A percentile compares a stretch with the other conserved stretches of the same genome.
Evolutionary conservation across 2,113 vertebrate genomes (phyloP).

Genomic region (Sprattus sprattus): DNA sequence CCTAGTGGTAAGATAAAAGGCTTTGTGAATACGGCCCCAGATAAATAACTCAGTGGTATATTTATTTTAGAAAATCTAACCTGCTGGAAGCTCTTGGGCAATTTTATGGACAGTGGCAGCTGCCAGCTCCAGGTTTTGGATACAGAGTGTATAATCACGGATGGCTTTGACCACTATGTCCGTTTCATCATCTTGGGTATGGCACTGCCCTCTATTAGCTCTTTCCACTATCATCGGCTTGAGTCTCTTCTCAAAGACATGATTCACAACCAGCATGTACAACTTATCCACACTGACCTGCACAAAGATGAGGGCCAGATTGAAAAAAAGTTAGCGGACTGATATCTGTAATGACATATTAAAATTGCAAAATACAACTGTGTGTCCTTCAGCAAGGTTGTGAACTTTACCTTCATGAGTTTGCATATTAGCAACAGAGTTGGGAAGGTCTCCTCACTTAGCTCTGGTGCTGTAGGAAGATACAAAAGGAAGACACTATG

Average conservation of each 20-base stretch:
- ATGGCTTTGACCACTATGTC: conserved; percentile 75
- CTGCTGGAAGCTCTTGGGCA: conserved; percentile 87
- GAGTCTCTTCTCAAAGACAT: conserved; percentile 84
- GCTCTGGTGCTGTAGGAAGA: conserved; percentile 79
- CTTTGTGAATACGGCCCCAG: no score
- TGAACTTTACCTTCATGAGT: conserved; percentile 86
- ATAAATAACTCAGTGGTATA: not conserved
- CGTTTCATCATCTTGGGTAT: conserved; percentile 71
- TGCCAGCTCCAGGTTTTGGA: conserved; percentile 87
- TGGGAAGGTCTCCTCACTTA: conserved; percentile 88
- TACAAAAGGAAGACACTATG: conserved; percentile 20
- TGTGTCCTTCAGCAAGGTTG: not conserved
- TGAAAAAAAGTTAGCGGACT: not conserved
- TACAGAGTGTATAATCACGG: conserved; percentile 82
- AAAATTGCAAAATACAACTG: not conserved
- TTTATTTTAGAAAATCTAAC: conserved; percentile 55
- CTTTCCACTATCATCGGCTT: conserved; percentile 82
- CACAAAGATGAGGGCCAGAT: not conserved
- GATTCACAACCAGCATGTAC: conserved; percentile 82
- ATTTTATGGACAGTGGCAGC: conserved; percentile 87
- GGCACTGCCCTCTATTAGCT: conserved; percentile 59
- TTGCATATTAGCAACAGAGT: conserved; percentile 90
- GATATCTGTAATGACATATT: not conserved
- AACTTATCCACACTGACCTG: conserved; percentile 90
- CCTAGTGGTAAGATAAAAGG: no score